Conservation (phyloP, 1,140 invertebrate species). For the Cylas formicarius region DNA sequence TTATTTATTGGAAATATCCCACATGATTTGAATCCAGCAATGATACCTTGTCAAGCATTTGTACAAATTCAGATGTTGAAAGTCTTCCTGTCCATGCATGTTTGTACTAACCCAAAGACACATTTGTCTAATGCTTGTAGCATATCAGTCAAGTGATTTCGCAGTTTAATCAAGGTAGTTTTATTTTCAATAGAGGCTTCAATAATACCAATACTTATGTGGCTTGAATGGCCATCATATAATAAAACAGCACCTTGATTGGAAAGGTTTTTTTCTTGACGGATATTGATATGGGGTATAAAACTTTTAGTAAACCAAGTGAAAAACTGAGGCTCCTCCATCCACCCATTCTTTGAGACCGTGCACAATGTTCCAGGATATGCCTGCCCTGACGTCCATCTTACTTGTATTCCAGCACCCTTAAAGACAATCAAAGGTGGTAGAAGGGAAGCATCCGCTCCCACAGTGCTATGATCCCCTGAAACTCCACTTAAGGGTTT, state of each 20-base stretch:
- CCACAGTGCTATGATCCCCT: conserved; percentile 30
- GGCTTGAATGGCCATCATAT: conserved; percentile 20
- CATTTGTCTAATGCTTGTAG: conserved; percentile 20
- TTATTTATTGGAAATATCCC: conserved; percentile 17
- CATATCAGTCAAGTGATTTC: conserved; percentile 21
- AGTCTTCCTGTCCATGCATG: conserved; percentile 29
- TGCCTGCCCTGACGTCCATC: conserved; percentile 30
- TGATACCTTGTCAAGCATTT: conserved; percentile 25
- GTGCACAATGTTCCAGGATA: conserved; percentile 34
- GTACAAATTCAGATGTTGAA: conserved; percentile 26
- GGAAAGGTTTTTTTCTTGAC: conserved; percentile 4
- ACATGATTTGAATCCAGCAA: conserved; percentile 15
- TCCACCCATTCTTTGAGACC: conserved; percentile 35
- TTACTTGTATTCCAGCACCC: conserved; percentile 30
- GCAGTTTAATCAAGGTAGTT: conserved; percentile 17
- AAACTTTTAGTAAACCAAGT: conserved; percentile 27
- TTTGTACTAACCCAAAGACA: conserved; percentile 30
- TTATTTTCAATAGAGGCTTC: conserved; percentile 17
- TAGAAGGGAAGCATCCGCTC: conserved; percentile 29
- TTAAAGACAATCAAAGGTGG: conserved; percentile 36
- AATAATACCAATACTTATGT: conserved; percentile 15
- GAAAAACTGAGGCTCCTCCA: conserved; percentile 34
- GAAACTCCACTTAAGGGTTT: conserved; percentile 28
- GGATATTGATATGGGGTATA: conserved; percentile 15
- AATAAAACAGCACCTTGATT: conserved; percentile 12